Percentiles rank a stretch among this genome's conserved stretches.
Evolutionary conservation across 1,140 invertebrate species (phyloP).

Genomic region (Battus philenor): DNA sequence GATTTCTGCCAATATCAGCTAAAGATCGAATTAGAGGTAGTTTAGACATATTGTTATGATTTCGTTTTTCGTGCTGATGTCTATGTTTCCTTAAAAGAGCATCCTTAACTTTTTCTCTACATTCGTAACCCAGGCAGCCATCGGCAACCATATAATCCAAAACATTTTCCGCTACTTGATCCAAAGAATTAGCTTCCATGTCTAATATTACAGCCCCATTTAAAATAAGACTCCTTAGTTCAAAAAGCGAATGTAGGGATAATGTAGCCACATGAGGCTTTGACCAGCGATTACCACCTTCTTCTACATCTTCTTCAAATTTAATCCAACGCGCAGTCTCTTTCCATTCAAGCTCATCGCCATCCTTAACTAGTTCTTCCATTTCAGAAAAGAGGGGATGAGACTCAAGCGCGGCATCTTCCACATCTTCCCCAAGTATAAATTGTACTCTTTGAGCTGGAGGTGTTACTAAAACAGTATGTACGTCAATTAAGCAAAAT

Average conservation of each 20-base stretch:
- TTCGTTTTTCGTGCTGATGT: constrained; percentile 94
- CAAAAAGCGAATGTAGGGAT: constrained; percentile 93
- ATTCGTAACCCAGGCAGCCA: constrained; percentile 83
- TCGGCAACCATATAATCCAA: constrained; percentile 94
- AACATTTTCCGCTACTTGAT: constrained; percentile 92
- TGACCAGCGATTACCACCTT: constrained; percentile 95
- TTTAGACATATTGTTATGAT: constrained; percentile 86
- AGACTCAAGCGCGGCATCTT: constrained; percentile 88
- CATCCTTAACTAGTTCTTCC: constrained; percentile 92
- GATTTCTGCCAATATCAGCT: constrained; percentile 96
- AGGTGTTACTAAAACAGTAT: constrained; percentile 83
- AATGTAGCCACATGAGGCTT: constrained; percentile 96
- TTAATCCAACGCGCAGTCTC: constrained; percentile 98
- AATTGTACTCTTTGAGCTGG: constrained; percentile 96
- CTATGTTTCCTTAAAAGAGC: constrained; percentile 92
- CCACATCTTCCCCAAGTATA: constrained; percentile 94
- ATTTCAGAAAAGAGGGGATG: constrained; percentile 97
- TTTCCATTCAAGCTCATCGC: constrained; percentile 95
- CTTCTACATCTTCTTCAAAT: constrained; percentile 96
- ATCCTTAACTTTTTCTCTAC: constrained; percentile 90
- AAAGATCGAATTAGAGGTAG: constrained; percentile 96
- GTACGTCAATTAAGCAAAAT: not conserved
- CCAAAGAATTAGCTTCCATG: constrained; percentile 89
- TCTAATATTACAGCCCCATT: constrained; percentile 95
- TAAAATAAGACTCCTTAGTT: constrained; percentile 89